phyloP scores from a whole-genome alignment of 2,113 vertebrate species.

The Numenius arquata region DNA sequence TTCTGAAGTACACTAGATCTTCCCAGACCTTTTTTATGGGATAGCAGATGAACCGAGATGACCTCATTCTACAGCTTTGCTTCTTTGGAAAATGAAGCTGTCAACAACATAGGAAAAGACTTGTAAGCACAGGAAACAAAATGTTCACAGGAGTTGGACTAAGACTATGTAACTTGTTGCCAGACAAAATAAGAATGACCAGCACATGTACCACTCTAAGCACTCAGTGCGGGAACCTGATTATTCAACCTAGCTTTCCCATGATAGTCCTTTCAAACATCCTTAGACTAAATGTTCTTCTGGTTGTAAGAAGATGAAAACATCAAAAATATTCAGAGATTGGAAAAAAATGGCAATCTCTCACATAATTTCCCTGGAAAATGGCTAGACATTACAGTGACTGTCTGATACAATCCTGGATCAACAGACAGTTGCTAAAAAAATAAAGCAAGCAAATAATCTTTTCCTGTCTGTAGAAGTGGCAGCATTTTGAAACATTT shows the following conservation, averaged over 20 bases:
- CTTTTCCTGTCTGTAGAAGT: neutral
- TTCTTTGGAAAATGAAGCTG: conserved; percentile 37
- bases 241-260: neutral
- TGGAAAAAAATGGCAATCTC: neutral
- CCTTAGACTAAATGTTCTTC: neutral
- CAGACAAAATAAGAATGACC: conserved; percentile 52
- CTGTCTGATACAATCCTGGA: neutral
- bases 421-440: neutral
- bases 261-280: neutral
- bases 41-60: conserved; percentile 27
- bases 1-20: neutral
- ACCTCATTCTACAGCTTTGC: conserved; percentile 15
- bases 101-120: conserved; percentile 16
- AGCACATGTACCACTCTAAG: neutral
- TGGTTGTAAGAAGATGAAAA: neutral
- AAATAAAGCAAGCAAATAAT: neutral
- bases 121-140: neutral
- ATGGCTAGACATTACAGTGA: neutral
- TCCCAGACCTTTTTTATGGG: neutral
- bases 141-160: conserved; percentile 2
- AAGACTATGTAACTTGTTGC: neutral
- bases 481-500: neutral
- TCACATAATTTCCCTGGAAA: neutral
- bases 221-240: neutral
- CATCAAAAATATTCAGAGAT: neutral